Evolutionary conservation across 2,797 vertebrate species (phyloP).

Genomic region (Geotrypetes seraphini): DNA sequence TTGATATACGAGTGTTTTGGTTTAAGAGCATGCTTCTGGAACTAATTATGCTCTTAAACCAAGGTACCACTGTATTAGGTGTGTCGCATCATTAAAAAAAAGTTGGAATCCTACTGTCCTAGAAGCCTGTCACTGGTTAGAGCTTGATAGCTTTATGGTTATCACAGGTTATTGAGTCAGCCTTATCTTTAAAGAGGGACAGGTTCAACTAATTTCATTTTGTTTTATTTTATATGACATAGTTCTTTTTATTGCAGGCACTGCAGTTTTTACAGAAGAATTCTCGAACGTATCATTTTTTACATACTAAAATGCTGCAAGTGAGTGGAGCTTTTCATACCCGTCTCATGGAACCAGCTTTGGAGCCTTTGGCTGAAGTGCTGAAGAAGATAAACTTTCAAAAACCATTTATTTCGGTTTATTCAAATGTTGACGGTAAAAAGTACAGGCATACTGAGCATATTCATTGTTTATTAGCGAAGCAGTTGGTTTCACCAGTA

Average conservation of each 20-base stretch:
- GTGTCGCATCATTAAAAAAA: too few relatives aligned
- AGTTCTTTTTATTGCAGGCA: conserved; percentile 56
- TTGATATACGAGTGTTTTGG: too few relatives aligned
- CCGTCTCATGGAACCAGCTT: conserved; percentile 69
- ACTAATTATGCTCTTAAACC: too few relatives aligned
- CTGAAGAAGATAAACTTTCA: conserved; percentile 62
- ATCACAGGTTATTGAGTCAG: too few relatives aligned
- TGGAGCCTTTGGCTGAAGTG: conserved; percentile 59
- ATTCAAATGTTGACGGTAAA: conserved; percentile 77
- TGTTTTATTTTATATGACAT: too few relatives aligned
- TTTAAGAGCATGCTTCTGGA: too few relatives aligned
- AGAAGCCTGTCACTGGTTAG: too few relatives aligned
- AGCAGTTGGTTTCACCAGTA: conserved; percentile 80
- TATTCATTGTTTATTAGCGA: conserved; percentile 60
- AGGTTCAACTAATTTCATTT: too few relatives aligned
- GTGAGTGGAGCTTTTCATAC: conserved; percentile 93
- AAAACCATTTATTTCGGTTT: conserved; percentile 67
- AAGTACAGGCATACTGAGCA: conserved; percentile 66
- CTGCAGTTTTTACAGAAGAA: conserved; percentile 79
- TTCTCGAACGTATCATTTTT: conserved; percentile 57
- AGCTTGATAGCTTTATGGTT: too few relatives aligned
- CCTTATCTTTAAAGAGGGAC: too few relatives aligned
- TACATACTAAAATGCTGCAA: conserved; percentile 57
- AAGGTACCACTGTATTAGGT: too few relatives aligned
- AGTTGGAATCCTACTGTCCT: too few relatives aligned